A percentile compares a stretch with the other conserved stretches of the same genome.
Conservation (phyloP, 1,140 invertebrate species). For the Neocloeon triangulifer region DNA sequence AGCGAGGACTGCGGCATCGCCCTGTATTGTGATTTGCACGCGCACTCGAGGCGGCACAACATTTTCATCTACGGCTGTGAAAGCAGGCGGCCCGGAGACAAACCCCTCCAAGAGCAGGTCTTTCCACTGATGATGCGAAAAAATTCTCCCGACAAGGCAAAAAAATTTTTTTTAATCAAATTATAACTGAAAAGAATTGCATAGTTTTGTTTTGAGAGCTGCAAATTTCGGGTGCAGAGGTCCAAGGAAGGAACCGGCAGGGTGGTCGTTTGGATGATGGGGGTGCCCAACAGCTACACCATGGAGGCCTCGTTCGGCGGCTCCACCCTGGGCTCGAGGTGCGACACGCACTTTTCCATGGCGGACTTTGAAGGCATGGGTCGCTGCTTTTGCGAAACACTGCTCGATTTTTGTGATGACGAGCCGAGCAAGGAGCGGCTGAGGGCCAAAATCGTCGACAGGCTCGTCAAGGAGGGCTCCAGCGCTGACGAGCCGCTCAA, state of each 20-base stretch:
- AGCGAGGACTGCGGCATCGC: conserved; percentile 80
- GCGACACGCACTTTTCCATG: conserved; percentile 65
- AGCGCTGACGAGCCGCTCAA: conserved; percentile 70
- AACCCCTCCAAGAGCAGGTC: conserved; percentile 61
- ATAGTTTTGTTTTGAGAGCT: conserved; percentile 80
- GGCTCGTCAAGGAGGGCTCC: conserved; percentile 58
- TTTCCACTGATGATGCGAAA: conserved; percentile 84
- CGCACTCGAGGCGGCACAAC: conserved; percentile 83
- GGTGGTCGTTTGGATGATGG: conserved; percentile 84
- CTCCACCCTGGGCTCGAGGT: conserved; percentile 50
- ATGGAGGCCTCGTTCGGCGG: conserved; percentile 87
- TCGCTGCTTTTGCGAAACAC: conserved; percentile 72
- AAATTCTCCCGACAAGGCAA: conserved; percentile 79
- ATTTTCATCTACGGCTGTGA: conserved; percentile 94
- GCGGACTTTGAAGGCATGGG: conserved; percentile 65
- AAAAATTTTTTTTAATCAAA: no score
- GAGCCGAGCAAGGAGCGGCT: conserved; percentile 62
- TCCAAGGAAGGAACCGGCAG: conserved; percentile 82
- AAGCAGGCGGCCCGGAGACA: conserved; percentile 52
- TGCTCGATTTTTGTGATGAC: conserved; percentile 75
- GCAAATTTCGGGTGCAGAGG: conserved; percentile 79
- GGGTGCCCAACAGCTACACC: conserved; percentile 80
- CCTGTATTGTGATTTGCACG: conserved; percentile 89
- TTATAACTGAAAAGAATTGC: neutral
- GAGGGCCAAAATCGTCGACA: conserved; percentile 51